phyloP scores from a whole-genome alignment of 2,888 invertebrate species.

The Smittia aterrima region DNA sequence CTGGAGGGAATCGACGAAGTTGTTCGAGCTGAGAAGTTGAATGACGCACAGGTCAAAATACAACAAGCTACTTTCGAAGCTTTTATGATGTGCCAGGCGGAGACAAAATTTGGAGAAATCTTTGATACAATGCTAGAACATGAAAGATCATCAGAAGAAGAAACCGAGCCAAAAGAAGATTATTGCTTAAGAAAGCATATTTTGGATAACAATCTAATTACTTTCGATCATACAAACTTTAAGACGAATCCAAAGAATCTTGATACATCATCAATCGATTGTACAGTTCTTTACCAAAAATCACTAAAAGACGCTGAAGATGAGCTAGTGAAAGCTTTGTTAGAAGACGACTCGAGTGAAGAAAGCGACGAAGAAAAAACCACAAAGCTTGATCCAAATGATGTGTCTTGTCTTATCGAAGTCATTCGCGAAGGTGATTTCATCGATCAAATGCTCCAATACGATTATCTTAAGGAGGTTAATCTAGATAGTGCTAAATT shows the following conservation, averaged over 20 bases:
- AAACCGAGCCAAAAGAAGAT: not conserved
- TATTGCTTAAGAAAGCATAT: slow-evolving; percentile 29
- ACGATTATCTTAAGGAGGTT: not conserved
- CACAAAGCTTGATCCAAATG: not conserved
- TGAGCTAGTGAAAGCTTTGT: not conserved
- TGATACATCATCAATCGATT: slow-evolving; percentile 18
- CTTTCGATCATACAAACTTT: not conserved
- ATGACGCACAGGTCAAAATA: not conserved
- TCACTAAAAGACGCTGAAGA: not conserved
- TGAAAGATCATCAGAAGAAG: not conserved
- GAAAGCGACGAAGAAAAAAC: not conserved
- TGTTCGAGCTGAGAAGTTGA: not conserved
- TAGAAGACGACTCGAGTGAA: not conserved
- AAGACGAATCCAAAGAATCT: not conserved
- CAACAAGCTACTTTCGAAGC: not conserved
- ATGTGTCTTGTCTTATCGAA: not conserved
- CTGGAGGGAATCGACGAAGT: not conserved
- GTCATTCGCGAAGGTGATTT: not conserved
- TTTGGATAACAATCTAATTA: not conserved
- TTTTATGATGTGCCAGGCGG: not conserved
- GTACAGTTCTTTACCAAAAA: not conserved
- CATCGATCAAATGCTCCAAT: not conserved
- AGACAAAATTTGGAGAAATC: not conserved
- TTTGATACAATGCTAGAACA: not conserved
- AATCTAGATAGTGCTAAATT: not conserved